Evolutionary conservation across 2,888 invertebrate genomes (phyloP), one percentile per base, ranked within the genome.

Genomic region (Calliphora vomitoria): DNA sequence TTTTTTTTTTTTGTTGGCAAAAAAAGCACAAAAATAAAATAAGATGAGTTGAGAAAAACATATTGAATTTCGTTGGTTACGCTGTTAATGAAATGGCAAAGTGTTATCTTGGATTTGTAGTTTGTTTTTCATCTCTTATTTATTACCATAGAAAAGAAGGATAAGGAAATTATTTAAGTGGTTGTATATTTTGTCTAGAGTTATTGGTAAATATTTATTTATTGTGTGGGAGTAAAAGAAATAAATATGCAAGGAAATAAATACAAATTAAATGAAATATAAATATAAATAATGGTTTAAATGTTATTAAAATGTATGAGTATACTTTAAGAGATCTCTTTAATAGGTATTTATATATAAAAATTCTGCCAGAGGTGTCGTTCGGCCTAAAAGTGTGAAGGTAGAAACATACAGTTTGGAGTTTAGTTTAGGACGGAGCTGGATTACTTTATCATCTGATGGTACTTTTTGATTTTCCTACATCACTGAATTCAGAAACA

Each of bases 121-220:
- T 82, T 72, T 75, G 38, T 71, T 79, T 62, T 44, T 50, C 11
- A 76, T 76, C 50, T 72, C 47, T 71, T 84, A 78, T 81, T 87
- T 87, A 87, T 81, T 62, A 13, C 35, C 81, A 66, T 87, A 74
- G 68, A 13, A 41, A 44, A 60, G 31, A 47, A 55, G 75, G 78
- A 68, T 81, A 84, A 76, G 84, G 76, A 78, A 78, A 81, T 87
- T 84, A 53, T 68, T 81, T 81, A 87, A 87, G 84, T 84, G 81
- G 72, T 83, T 84, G 79, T 60, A 41, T 72, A 47, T 55, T 44
- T 76, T 25, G 10, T 38, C 15, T 78, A 18, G 10, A 66, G 71
- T 50, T 62, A 50, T 76, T 18, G 44, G 25, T 41, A 69, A 76
- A 69, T 71, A 64, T 55, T 41, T 25, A 15, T 68, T 31, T 50